Conservation (phyloP, 2,113 vertebrate species). For the Riparia riparia region DNA sequence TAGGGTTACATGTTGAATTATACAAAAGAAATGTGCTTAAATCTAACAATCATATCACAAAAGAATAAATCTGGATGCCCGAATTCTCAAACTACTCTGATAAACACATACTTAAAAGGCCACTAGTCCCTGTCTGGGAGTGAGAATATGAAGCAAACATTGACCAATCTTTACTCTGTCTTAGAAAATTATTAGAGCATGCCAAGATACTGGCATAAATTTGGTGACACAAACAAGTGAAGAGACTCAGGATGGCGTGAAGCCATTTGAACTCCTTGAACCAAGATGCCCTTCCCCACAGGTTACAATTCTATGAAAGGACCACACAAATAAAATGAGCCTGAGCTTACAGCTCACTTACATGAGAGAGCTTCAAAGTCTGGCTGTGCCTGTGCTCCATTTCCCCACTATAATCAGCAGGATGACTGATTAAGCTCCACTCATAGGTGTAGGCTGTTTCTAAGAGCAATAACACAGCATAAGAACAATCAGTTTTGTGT, state of each 20-base stretch:
- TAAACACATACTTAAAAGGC: neutral
- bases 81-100: neutral
- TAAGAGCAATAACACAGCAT: conserved; percentile 11
- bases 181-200: neutral
- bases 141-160: neutral
- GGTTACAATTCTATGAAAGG: neutral
- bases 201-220: neutral
- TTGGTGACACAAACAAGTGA: neutral
- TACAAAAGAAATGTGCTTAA: neutral
- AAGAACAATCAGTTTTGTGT: neutral
- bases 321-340: neutral
- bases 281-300: neutral
- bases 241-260: neutral
- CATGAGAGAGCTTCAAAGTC: conserved; percentile 75
- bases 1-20: neutral
- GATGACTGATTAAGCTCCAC: conserved; percentile 80
- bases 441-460: conserved; percentile 78
- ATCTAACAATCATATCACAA: neutral
- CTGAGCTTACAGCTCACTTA: conserved; percentile 55
- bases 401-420: conserved; percentile 73
- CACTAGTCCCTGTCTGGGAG: neutral
- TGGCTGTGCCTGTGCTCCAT: conserved; percentile 72
- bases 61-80: neutral
- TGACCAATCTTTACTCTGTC: neutral
- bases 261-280: neutral